Evolutionary conservation across 2,888 invertebrate species (phyloP).

Genomic region (Thumatha senex): DNA sequence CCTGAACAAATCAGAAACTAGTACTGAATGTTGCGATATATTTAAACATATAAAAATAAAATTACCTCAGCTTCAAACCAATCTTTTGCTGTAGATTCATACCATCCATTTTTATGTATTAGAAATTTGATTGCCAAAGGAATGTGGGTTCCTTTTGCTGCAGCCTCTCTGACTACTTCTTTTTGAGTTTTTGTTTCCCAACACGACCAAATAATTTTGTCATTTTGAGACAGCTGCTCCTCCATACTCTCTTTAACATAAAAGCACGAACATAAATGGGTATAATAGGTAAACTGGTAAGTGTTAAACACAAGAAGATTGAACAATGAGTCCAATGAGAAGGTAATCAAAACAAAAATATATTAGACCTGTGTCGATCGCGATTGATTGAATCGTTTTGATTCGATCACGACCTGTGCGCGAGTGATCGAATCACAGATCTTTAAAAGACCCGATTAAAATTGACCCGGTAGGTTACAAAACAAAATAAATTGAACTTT

Average conservation of each 20-base stretch:
- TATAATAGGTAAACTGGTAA: no score
- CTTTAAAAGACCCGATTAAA: no score
- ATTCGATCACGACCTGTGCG: no score
- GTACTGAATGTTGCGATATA: not conserved
- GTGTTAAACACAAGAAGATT: slow-evolving; percentile 13
- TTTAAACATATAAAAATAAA: not conserved
- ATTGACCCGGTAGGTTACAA: no score
- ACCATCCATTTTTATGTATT: slow-evolving; percentile 80
- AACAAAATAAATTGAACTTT: no score
- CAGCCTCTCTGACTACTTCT: slow-evolving; percentile 87
- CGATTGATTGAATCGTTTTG: no score
- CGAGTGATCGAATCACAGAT: no score
- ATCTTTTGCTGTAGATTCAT: slow-evolving; percentile 73
- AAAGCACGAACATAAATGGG: not conserved
- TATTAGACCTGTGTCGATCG: no score
- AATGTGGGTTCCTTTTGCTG: slow-evolving; percentile 86
- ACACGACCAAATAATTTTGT: slow-evolving; percentile 85
- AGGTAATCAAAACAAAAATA: slow-evolving; percentile 29
- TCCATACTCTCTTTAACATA: slow-evolving; percentile 15
- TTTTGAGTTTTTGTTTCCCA: slow-evolving; percentile 85
- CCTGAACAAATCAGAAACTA: not conserved
- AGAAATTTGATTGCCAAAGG: slow-evolving; percentile 84
- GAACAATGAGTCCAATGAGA: slow-evolving; percentile 8
- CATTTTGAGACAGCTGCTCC: slow-evolving; percentile 84
- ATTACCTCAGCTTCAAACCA: slow-evolving; percentile 84